Evolutionary conservation across 2,113 vertebrate genomes (phyloP), one percentile per base, ranked within the genome.

Genomic region (Deroptyus accipitrinus): DNA sequence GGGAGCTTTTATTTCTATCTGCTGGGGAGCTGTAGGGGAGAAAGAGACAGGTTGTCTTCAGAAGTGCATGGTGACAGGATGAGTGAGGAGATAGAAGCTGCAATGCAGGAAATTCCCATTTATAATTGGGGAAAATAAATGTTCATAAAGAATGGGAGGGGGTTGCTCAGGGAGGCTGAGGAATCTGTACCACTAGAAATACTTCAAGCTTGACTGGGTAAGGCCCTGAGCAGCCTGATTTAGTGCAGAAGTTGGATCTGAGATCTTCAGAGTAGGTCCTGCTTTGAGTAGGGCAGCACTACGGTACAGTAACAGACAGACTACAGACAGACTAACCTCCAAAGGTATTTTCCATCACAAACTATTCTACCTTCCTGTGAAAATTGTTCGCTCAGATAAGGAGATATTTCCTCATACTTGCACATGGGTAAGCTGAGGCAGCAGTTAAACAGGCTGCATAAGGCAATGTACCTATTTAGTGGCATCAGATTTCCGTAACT

Each of bases 11-110:
- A 2, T 7, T 66, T 46, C 35, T 44, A 12, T 3, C 14, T 62
- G 1, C 11, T 31, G 14, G n/a, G 17, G n/a, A 1, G 13, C 7
- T 8, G 9, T 4, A 11, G 30, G 15, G 48, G 10, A 73, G 19
- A 19, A 20, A 33, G 19, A 85, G 24, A 2, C 17, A 33, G 18
- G 7, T 8, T 11, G 3, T 74, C 18, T 62, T 57, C 18, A 30
- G 33, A 59, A 33, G 5, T 10, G 4, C 37, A 37, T 5, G 2
- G 52, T 54, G 51, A 27, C 9, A 17, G 8, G 22, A 28, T 64
- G 39, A 81, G 17, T 27, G 19, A 92, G 59, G 0, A 1, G 19
- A 23, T 4, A 4, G 9, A 70, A 62, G 17, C 7, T 46, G 11
- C 30, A 89, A 1, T 48, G 66, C 24, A 54, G n/a, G n/a, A 41